Evolutionary conservation across 2,797 vertebrate species (phyloP).

Genomic region (Micromesistius poutassou): DNA sequence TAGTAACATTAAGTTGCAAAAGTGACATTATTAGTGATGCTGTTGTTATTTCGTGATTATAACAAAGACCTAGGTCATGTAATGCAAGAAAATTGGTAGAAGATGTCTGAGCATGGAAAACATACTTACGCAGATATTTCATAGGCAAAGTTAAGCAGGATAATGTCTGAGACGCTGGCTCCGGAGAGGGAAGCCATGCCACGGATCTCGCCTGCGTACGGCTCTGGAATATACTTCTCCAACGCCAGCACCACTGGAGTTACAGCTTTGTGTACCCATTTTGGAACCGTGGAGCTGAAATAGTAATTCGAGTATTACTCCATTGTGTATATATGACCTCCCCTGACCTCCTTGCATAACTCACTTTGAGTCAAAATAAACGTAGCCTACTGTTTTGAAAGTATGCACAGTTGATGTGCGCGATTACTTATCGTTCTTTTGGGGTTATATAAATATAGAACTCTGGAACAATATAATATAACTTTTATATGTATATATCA

Average conservation of each 20-base stretch:
- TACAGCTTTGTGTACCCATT: conserved; percentile 80
- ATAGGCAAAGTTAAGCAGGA: conserved; percentile 88
- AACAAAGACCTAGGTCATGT: too few species aligned
- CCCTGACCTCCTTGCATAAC: not conserved
- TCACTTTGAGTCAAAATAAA: not conserved
- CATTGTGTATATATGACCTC: not conserved
- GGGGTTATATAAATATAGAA: not conserved
- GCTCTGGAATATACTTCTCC: conserved; percentile 75
- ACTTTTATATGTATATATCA: not conserved
- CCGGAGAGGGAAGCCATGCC: conserved; percentile 73
- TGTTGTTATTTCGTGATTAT: too few species aligned
- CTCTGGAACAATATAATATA: not conserved
- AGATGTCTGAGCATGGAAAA: not conserved
- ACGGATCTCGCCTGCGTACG: conserved; percentile 81
- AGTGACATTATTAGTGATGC: too few species aligned
- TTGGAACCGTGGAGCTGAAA: conserved; percentile 77
- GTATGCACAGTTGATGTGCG: not conserved
- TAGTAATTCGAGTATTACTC: not conserved
- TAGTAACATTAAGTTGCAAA: too few species aligned
- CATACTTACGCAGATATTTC: conserved; percentile 85
- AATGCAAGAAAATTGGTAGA: not conserved
- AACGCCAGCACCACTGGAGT: conserved; percentile 62
- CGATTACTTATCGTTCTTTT: not conserved
- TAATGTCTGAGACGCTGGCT: conserved; percentile 70
- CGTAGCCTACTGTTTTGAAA: not conserved